These are phyloP conservation scores for Labrus mixtus DNA, from an alignment of 2,113 vertebrate species.

Conservation along the genomic window DNA sequence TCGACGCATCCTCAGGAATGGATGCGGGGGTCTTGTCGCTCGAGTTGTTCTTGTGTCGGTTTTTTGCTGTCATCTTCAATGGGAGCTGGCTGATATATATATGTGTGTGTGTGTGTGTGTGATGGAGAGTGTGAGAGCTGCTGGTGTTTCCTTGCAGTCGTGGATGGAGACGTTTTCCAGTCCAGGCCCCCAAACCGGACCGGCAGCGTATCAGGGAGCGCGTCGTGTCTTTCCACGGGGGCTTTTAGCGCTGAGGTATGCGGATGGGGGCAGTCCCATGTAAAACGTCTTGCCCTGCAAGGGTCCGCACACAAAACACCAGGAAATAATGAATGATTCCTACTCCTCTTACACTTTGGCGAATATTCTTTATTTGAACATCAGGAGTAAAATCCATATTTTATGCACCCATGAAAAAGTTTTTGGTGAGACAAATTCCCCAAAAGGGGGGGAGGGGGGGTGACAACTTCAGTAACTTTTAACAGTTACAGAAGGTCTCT, in stretches of 20 bases:
- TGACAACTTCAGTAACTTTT: not conserved
- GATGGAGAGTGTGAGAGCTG: conserved; percentile 11
- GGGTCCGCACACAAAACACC: conserved; percentile 4
- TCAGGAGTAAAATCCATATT: not conserved
- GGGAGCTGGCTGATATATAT: not conserved
- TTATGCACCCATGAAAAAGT: not conserved
- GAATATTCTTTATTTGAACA: not conserved
- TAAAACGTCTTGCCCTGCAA: not conserved
- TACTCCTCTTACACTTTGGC: not conserved
- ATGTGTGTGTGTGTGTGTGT: too few relatives aligned
- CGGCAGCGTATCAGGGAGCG: conserved; percentile 80
- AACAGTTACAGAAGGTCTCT: rapidly evolving
- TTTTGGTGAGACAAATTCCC: not conserved
- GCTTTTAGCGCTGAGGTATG: conserved; percentile 65
- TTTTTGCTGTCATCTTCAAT: conserved; percentile 79
- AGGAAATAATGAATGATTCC: conserved; percentile 21
- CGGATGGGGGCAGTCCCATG: conserved; percentile 75
- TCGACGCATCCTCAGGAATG: conserved; percentile 77
- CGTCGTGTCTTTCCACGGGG: conserved; percentile 74
- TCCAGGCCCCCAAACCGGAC: conserved; percentile 43
- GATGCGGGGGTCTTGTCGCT: conserved; percentile 65
- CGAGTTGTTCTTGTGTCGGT: conserved; percentile 73
- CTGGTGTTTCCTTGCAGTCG: conserved; percentile 58
- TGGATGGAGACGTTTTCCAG: conserved; percentile 58
- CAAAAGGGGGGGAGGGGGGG: not conserved